Evolutionary conservation across 2,888 invertebrate genomes (phyloP).

Genomic region (Trachelus stipa): DNA sequence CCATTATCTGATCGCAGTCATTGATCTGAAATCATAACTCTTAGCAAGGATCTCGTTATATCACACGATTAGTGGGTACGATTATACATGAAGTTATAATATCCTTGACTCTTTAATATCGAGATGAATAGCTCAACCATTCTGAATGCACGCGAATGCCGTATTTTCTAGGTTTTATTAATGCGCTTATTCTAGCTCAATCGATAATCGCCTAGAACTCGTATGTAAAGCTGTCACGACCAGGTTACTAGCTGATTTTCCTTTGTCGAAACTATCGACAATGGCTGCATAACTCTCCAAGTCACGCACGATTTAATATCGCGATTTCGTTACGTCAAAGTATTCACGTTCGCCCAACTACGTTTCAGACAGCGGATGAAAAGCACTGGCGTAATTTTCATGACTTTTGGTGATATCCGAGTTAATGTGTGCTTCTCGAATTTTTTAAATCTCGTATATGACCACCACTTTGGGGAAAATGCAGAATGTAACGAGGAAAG

Average conservation of each 20-base stretch:
- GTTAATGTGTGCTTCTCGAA: background rate
- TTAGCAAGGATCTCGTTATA: background rate
- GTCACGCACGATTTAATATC: background rate
- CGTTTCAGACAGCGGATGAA: background rate
- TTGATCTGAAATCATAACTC: background rate
- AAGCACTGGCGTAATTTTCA: background rate
- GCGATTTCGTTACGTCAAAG: background rate
- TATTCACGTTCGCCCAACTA: background rate
- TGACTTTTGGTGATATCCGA: background rate
- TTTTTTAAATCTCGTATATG: background rate
- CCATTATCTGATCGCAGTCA: background rate
- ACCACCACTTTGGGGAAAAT: background rate
- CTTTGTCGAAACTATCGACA: background rate
- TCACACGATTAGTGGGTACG: background rate
- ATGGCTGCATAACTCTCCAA: background rate
- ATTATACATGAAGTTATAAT: background rate
- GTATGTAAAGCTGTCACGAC: background rate
- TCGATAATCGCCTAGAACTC: background rate
- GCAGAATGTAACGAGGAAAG: background rate
- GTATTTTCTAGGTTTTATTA: background rate
- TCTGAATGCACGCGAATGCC: background rate
- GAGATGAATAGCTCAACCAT: background rate
- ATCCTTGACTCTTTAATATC: background rate
- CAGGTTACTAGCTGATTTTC: background rate
- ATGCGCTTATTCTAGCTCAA: background rate